Percentiles rank a stretch among this genome's conserved stretches.
Conservation (phyloP, 2,888 invertebrate species). For the Cephus sareptanus region DNA sequence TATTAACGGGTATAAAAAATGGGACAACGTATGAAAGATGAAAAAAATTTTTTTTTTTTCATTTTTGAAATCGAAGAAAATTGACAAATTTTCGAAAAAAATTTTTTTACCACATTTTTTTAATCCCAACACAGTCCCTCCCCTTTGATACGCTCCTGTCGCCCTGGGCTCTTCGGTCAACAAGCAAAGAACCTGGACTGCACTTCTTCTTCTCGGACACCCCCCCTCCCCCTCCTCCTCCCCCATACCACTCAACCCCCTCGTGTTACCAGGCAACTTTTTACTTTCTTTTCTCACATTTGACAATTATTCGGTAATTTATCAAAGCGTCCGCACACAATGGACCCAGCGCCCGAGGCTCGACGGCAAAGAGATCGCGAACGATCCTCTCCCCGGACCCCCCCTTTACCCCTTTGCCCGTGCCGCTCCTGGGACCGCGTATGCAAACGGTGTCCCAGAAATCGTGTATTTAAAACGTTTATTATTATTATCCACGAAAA, state of each 20-base stretch:
- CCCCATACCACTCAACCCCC: constrained; percentile 13
- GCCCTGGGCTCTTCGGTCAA: not conserved
- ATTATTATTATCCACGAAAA: not conserved
- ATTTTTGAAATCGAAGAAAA: not conserved
- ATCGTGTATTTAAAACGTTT: constrained; percentile 8
- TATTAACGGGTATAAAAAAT: not conserved
- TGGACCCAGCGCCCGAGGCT: constrained; percentile 48
- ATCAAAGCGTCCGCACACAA: constrained; percentile 64
- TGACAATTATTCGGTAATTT: constrained; percentile 67
- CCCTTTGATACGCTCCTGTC: not conserved
- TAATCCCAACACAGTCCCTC: not conserved
- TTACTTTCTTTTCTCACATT: constrained; percentile 51
- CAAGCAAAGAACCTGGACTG: not conserved
- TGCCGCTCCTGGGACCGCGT: constrained; percentile 22
- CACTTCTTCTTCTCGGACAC: not conserved
- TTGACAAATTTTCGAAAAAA: not conserved
- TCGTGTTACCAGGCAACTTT: not conserved
- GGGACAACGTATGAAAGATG: not conserved
- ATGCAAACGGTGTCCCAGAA: constrained; percentile 48
- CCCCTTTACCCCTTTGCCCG: constrained; percentile 18
- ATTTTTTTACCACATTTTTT: not conserved
- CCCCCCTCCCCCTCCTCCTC: constrained; percentile 11
- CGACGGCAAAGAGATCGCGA: constrained; percentile 45
- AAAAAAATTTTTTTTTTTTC: no score
- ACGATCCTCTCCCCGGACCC: constrained; percentile 15